Conservation (phyloP, 2,797 vertebrate genomes). For the Vireo griseus region DNA sequence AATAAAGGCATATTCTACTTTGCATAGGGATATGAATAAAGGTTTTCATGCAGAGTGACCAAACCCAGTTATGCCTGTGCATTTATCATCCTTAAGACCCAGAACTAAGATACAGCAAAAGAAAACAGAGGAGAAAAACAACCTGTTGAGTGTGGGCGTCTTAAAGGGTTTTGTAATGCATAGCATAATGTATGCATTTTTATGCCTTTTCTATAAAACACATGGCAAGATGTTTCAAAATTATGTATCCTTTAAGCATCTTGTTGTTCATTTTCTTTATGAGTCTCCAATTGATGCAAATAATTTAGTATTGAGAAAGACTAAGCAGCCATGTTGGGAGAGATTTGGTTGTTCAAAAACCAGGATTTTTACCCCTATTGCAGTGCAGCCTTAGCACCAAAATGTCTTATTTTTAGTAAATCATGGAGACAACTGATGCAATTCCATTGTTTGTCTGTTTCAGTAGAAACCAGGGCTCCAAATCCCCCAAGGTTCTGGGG, state of each 20-base stretch:
- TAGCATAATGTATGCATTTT: neutral
- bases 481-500: neutral
- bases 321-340: neutral
- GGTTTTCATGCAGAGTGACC: neutral
- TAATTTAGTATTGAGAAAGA: neutral
- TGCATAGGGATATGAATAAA: neutral
- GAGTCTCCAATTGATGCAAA: neutral
- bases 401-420: neutral
- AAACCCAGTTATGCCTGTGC: neutral
- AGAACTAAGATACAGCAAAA: neutral
- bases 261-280: neutral
- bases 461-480: neutral
- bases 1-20: neutral
- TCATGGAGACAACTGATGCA: neutral
- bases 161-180: slow-evolving; percentile 3
- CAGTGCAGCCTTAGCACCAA: neutral
- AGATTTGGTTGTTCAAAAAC: neutral
- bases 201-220: neutral
- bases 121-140: neutral
- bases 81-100: neutral
- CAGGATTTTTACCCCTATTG: neutral
- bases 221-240: neutral
- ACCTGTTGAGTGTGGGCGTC: slow-evolving; percentile 24
- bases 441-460: neutral
- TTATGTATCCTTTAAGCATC: neutral